These are phyloP conservation scores for Oryctes rhinoceros DNA, from an alignment of 1,140 invertebrate genomes.

Conservation along the genomic window DNA sequence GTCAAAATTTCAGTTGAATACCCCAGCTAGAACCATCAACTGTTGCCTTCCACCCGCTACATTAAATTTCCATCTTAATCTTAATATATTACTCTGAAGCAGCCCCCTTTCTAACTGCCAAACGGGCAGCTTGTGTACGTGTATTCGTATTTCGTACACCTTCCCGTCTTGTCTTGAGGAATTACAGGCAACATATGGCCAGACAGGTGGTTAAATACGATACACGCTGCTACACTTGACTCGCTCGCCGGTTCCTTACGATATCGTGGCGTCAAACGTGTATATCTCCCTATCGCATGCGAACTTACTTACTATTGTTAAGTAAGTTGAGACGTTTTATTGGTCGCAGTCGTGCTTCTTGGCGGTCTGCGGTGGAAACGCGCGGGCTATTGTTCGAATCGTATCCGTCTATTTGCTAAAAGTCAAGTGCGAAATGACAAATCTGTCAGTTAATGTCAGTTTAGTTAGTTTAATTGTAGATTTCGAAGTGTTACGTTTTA, in stretches of 20 bases:
- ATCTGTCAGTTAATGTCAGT: background rate
- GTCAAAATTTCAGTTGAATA: too few species aligned
- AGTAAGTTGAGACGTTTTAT: too few species aligned
- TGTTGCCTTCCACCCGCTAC: background rate
- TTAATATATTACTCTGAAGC: background rate
- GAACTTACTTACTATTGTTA: background rate
- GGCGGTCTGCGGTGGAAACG: too few species aligned
- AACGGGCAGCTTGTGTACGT: background rate
- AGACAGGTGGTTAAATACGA: conserved; percentile 10
- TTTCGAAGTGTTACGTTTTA: background rate
- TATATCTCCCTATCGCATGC: background rate
- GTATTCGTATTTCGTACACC: background rate
- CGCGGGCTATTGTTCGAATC: background rate
- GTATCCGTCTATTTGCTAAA: background rate
- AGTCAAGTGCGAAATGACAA: background rate
- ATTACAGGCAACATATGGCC: conserved; percentile 1
- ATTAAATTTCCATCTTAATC: background rate
- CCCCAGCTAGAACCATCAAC: too few species aligned
- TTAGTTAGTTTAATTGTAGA: background rate
- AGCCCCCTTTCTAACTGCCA: background rate
- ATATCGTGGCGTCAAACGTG: too few species aligned
- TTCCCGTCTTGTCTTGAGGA: background rate
- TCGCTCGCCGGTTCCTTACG: background rate
- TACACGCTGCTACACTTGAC: background rate
- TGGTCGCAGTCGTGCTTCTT: background rate